Base-by-base conservation (phyloP, 2,797 vertebrate species). In the Oophaga sylvatica region DNA sequence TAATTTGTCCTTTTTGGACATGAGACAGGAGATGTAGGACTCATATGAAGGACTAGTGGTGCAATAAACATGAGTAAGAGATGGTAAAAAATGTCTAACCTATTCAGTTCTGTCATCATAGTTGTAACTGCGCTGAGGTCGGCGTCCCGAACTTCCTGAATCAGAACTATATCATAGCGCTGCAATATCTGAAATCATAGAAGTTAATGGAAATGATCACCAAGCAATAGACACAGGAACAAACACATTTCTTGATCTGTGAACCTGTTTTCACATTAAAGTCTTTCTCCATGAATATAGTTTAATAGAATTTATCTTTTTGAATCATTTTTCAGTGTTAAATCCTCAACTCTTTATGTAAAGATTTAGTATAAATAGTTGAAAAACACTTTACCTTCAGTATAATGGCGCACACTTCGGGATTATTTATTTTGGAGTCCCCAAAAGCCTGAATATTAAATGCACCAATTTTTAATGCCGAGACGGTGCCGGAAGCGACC, bases 111-210 rank as follows among this genome's bases (percentile, higher is more conserved):
- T 53, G 96, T 90, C 96, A 97, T 94, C 88, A 99, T 95, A 81
- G 70, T 91, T 0, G 92, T 93, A 80, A 97, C 97, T 0, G 97
- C 97, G 0, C 97, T 96, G 89, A 98, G 95, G 87, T 98, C 96
- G 0, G 59, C 91, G 92, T 99, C 98, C 0, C 96, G 94, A 90
- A 99, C 97, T 89, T 99, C 98, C 93, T 98, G 97, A 90, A 99
- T 96, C 57, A 99, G 93, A 45, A 94, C 84, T 81, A 98, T 77
- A 11, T 99, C 97, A 0, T 98, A 99, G 63, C 95, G 95, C 1
- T 89, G 90, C 83, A 99, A 92, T 81, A 98, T 95, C 97, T 99
- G 92, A 0, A 0, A 77, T 59, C n/a, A 56, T 65, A 26, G 3
- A 35, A 17, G 26, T 35, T 35, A 57, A 15, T 53, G 67, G 26